Percentiles rank a stretch among this genome's conserved stretches.
phyloP scores from a whole-genome alignment of 2,888 invertebrate genomes.

The Cheilosia vulpina region DNA sequence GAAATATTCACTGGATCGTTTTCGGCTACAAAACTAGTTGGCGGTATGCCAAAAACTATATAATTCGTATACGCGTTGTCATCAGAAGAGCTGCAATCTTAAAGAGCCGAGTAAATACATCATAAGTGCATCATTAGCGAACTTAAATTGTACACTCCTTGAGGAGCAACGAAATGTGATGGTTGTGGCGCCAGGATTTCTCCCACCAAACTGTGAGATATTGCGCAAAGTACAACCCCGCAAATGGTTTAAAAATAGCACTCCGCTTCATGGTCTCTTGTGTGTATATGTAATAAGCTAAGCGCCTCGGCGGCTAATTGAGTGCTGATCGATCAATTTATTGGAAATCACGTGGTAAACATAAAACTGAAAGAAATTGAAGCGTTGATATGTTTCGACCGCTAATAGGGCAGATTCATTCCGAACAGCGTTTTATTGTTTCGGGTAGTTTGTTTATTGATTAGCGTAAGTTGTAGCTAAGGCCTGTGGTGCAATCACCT shows the following conservation, averaged over 20 bases:
- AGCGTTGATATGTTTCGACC: not conserved
- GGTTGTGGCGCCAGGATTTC: slow-evolving; percentile 11
- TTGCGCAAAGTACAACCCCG: not conserved
- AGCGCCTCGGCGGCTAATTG: slow-evolving; percentile 14
- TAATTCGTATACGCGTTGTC: not conserved
- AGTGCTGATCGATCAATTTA: slow-evolving; percentile 60
- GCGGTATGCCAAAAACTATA: not conserved
- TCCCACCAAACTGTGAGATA: not conserved
- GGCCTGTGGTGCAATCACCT: not conserved
- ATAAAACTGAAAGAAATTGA: not conserved
- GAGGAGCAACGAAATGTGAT: not conserved
- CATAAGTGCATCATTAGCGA: not conserved
- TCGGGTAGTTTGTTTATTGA: not conserved
- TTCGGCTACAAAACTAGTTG: slow-evolving; percentile 4
- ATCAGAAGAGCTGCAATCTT: not conserved
- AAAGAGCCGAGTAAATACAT: not conserved
- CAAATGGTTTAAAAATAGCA: slow-evolving; percentile 16
- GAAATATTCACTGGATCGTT: slow-evolving; percentile 3
- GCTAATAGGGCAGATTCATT: not conserved
- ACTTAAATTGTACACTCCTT: not conserved
- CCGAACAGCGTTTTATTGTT: not conserved
- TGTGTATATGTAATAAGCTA: not conserved
- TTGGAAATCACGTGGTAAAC: slow-evolving; percentile 27
- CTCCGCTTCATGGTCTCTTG: not conserved
- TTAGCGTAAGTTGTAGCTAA: not conserved